Evolutionary conservation across 2,113 vertebrate genomes (phyloP).

Genomic region (Scopus umbretta): DNA sequence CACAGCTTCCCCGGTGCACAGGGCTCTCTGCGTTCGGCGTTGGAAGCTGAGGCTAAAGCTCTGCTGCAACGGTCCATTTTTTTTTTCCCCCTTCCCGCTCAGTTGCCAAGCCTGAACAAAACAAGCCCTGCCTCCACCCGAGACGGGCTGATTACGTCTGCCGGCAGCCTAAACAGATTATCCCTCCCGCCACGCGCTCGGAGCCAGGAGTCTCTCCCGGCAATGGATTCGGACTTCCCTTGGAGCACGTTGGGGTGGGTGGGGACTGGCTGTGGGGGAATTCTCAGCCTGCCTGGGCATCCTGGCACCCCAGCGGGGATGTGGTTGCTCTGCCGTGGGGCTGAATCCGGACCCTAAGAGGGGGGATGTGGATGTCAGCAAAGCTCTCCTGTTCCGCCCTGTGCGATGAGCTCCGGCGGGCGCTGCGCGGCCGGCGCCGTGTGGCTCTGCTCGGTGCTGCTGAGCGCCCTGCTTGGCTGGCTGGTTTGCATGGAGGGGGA

Average conservation of each 20-base stretch:
- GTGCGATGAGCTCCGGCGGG: neutral
- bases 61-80: neutral
- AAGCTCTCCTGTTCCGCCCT: neutral
- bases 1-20: neutral
- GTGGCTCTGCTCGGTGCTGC: neutral
- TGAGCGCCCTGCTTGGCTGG: neutral
- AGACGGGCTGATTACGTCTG: constrained; percentile 32
- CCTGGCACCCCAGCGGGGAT: neutral
- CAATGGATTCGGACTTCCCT: neutral
- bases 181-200: neutral
- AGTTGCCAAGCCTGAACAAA: constrained; percentile 50
- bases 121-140: constrained; percentile 31
- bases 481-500: accelerated
- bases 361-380: neutral
- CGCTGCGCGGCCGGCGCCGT: accelerated
- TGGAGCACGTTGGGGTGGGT: neutral
- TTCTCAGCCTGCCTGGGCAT: neutral
- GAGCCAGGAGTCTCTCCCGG: constrained; percentile 15
- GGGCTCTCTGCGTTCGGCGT: neutral
- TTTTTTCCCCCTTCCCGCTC: neutral
- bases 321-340: accelerated
- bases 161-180: constrained; percentile 46
- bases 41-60: neutral
- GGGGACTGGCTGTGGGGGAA: neutral
- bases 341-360: neutral